These are phyloP conservation scores for Micrasema longulum DNA, from an alignment of 1,140 invertebrate genomes.

Conservation along the genomic window DNA sequence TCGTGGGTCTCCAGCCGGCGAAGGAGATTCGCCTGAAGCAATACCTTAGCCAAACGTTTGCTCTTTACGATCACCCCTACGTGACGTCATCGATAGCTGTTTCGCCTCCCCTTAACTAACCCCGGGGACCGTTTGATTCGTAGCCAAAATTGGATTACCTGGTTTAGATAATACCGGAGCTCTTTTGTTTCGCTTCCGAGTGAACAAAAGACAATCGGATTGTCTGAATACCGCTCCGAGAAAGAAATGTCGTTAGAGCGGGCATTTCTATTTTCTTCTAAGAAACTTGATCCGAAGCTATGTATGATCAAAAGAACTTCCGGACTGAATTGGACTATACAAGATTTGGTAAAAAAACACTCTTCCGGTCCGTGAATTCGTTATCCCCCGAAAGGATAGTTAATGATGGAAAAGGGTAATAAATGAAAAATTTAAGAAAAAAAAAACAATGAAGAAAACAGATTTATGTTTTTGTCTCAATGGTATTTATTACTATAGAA, in stretches of 20 bases:
- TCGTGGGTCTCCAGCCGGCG: background rate
- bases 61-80: constrained; percentile 40
- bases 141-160: constrained; percentile 48
- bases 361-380: too few species aligned
- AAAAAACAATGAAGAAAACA: too few species aligned
- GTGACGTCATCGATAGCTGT: constrained; percentile 43
- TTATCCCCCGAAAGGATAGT: too few species aligned
- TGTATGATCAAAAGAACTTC: constrained; percentile 9
- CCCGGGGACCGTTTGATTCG: constrained; percentile 35
- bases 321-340: background rate
- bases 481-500: too few species aligned
- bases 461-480: too few species aligned
- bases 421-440: too few species aligned
- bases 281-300: constrained; percentile 16
- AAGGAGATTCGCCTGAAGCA: background rate
- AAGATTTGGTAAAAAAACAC: background rate
- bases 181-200: constrained; percentile 41
- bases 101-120: constrained; percentile 18
- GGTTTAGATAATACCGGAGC: constrained; percentile 46
- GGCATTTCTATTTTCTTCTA: constrained; percentile 5
- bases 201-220: constrained; percentile 40
- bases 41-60: constrained; percentile 40
- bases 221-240: constrained; percentile 15
- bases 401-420: too few species aligned
- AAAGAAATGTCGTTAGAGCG: constrained; percentile 9